Evolutionary conservation across 2,797 vertebrate species (phyloP).

Genomic region (Oryzias sinensis): DNA sequence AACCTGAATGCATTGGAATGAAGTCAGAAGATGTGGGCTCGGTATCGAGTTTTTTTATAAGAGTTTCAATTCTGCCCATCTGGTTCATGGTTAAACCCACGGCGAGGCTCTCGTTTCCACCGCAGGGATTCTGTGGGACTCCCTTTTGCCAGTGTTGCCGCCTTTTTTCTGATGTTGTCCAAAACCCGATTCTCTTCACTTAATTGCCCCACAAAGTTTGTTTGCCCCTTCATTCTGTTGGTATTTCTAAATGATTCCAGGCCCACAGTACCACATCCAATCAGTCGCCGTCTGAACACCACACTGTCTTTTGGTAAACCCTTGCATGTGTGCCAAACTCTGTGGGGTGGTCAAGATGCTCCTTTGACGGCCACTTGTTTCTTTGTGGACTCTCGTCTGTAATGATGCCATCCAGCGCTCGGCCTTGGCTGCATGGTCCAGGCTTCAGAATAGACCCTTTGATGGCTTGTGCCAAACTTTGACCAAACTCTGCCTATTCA

Average conservation of each 20-base stretch:
- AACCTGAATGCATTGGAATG: conserved; percentile 38
- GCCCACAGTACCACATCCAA: conserved; percentile 46
- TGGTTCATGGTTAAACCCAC: conserved; percentile 53
- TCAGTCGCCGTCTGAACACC: conserved; percentile 54
- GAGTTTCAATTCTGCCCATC: conserved; percentile 18
- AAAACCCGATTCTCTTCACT: conserved; percentile 32
- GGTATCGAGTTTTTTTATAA: conserved; percentile 37
- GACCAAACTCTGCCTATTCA: conserved; percentile 71
- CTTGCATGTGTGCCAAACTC: conserved; percentile 48
- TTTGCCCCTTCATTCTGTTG: conserved; percentile 20
- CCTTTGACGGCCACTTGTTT: conserved; percentile 63
- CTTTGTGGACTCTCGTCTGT: conserved; percentile 48
- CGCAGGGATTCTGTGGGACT: conserved; percentile 15
- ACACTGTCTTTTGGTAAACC: conserved; percentile 57
- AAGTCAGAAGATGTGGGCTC: conserved; percentile 21
- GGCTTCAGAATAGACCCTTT: conserved; percentile 64
- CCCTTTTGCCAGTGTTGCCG: conserved; percentile 26
- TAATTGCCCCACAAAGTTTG: conserved; percentile 13
- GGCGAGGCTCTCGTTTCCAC: conserved; percentile 33
- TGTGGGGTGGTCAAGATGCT: conserved; percentile 66
- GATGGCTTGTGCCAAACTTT: conserved; percentile 58
- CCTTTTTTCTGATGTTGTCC: conserved; percentile 35
- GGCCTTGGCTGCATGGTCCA: conserved; percentile 51
- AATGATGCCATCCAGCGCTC: conserved; percentile 58
- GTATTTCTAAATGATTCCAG: conserved; percentile 17